Evolutionary conservation across 2,113 vertebrate species (phyloP), one percentile per base, ranked within the genome.

Genomic region (Mus spicilegus): DNA sequence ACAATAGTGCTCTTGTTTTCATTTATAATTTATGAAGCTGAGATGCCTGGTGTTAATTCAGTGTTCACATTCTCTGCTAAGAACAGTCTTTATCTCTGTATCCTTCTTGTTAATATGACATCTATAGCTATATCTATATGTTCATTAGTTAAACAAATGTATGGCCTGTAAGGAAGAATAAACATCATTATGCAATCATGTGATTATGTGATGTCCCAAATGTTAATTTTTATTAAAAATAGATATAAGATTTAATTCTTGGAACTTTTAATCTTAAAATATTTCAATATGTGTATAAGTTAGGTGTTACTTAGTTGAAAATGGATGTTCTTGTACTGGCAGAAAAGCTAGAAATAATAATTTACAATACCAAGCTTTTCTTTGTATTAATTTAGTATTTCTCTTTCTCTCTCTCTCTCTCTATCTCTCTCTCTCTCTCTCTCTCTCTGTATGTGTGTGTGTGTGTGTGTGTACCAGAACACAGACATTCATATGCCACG

Each of bases 241-340:
- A 89, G 26, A 46, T 76, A 16, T 63, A 93, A 75, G n/a, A 80
- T 93, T 75, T 93, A 33, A 24, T 28, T 56, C 88, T 90, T 93
- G 86, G 61, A 96, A 96, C 93, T 39, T 81, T 94, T 88, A 69
- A 69, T 33, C 54, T 93, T 98, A 65, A 97, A 93, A 77, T 78
- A 85, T 82, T 94, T 92, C 72, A 93, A 2, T 92, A 92, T 17
- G 56, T 28, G 2, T 93, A 90, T 28, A 75, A 88, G 51, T 90
- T 92, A 94, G 46, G 36, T 78, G 9, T 82, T 54, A 19, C 13
- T 46, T 84, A 81, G 85, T 72, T 77, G 61, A 95, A 95, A 96
- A 86, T 73, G 7, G 17, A 80, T 77, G n/a, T 56, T 96, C 7
- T 36, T 61, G 89, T 89, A 22, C 76, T 91, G 89, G 2, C 28